Conservation (phyloP, 2,113 vertebrate genomes). For the Leptobrachium ailaonicum region DNA sequence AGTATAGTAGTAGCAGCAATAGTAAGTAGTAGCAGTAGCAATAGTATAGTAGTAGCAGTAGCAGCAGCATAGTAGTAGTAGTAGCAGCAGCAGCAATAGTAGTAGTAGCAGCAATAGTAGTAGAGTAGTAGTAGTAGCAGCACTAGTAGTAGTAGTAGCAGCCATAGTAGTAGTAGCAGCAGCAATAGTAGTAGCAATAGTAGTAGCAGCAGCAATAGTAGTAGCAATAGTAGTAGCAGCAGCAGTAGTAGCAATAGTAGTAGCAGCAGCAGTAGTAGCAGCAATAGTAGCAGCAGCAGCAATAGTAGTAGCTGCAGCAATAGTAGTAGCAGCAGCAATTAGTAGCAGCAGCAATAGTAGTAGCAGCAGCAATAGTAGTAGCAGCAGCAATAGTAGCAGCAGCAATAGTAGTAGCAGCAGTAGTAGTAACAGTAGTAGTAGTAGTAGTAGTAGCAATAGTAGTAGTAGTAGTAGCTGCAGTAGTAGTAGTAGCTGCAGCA, state of each 20-base stretch:
- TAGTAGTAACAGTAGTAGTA: too few species aligned
- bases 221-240: neutral
- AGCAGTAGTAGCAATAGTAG: neutral
- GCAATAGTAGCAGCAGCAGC: neutral
- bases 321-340: neutral
- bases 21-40: neutral
- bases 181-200: neutral
- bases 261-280: neutral
- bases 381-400: neutral
- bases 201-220: neutral
- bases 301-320: too few species aligned
- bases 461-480: too few species aligned
- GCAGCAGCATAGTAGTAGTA: neutral
- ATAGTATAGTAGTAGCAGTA: neutral
- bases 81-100: neutral
- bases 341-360: neutral
- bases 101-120: neutral
- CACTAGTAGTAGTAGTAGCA: neutral
- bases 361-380: neutral
- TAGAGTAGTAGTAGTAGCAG: too few species aligned
- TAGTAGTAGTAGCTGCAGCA: neutral
- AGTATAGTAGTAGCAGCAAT: slow-evolving; percentile 1
- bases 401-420: too few species aligned
- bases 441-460: neutral
- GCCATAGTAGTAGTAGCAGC: neutral